Evolutionary conservation across 2,888 invertebrate species (phyloP).

Genomic region (Trichogramma evanescens): DNA sequence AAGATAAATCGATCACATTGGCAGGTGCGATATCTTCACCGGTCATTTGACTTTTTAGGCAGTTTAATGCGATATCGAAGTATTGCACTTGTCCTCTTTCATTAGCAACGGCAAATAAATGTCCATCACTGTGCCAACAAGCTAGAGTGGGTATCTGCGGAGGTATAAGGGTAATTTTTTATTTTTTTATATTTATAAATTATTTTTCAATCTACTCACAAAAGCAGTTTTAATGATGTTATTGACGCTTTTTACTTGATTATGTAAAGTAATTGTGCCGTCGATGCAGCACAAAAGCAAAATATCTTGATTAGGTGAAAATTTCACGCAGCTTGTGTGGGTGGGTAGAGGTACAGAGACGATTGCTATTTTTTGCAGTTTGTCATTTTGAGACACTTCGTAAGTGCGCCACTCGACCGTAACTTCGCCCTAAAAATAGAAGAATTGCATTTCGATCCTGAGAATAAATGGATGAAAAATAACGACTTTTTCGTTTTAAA

Average conservation of each 20-base stretch:
- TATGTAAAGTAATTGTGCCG: slow-evolving; percentile 73
- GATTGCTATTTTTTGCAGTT: slow-evolving; percentile 59
- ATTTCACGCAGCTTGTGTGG: slow-evolving; percentile 57
- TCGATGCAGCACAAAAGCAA: slow-evolving; percentile 78
- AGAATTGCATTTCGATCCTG: slow-evolving; percentile 21
- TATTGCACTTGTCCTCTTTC: slow-evolving; percentile 68
- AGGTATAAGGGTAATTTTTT: slow-evolving; percentile 3
- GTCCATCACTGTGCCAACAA: slow-evolving; percentile 67
- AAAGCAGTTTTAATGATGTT: slow-evolving; percentile 71
- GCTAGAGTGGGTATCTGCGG: slow-evolving; percentile 59
- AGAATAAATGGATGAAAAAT: neutral
- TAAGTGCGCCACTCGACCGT: slow-evolving; percentile 64
- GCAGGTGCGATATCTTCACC: slow-evolving; percentile 60
- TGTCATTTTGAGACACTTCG: slow-evolving; percentile 54
- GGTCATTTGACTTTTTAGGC: slow-evolving; percentile 60
- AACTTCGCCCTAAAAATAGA: slow-evolving; percentile 53
- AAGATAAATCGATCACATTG: slow-evolving; percentile 59
- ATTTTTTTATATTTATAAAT: neutral
- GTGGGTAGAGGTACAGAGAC: slow-evolving; percentile 66
- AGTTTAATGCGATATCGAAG: slow-evolving; percentile 65
- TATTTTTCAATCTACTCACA: slow-evolving; percentile 52
- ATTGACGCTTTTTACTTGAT: slow-evolving; percentile 67
- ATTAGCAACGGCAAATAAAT: slow-evolving; percentile 62
- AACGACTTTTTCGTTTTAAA: neutral
- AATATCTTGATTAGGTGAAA: slow-evolving; percentile 67